phyloP scores from a whole-genome alignment of 53 echinoderm and acorn worm genomes.

The Patiria pectinifera region DNA sequence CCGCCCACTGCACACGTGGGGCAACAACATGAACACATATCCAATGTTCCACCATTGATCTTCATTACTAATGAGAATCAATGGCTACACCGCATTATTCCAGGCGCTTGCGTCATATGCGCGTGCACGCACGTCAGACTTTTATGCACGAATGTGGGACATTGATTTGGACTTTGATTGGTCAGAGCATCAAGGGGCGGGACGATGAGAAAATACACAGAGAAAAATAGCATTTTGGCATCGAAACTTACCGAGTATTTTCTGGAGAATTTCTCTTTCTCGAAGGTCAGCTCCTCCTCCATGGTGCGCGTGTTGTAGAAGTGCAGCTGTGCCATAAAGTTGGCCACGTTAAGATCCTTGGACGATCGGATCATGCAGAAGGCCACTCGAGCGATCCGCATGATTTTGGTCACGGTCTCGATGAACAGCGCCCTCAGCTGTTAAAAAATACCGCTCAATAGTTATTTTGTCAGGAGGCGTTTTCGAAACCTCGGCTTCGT shows the following conservation, averaged over 20 bases:
- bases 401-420: slow-evolving; percentile 55
- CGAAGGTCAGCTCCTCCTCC: slow-evolving; percentile 66
- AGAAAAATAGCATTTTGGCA: too few species aligned
- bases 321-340: slow-evolving; percentile 78
- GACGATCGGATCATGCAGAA: slow-evolving; percentile 74
- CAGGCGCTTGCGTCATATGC: too few species aligned
- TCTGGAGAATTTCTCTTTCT: slow-evolving; percentile 68
- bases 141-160: too few species aligned
- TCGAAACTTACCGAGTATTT: slow-evolving; percentile 70
- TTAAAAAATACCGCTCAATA: neutral
- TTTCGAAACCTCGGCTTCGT: too few species aligned
- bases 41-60: too few species aligned
- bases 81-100: too few species aligned
- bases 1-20: too few species aligned
- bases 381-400: slow-evolving; percentile 66
- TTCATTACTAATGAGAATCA: too few species aligned
- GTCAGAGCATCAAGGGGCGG: neutral
- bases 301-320: slow-evolving; percentile 61
- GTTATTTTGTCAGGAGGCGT: too few species aligned
- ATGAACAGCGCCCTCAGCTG: slow-evolving; percentile 72
- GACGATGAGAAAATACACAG: neutral
- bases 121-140: too few species aligned
- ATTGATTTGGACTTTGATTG: too few species aligned
- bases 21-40: too few species aligned
- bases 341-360: slow-evolving; percentile 70